Evolutionary conservation across 2,888 invertebrate species (phyloP).

Genomic region (Sinhomidia bicolor): DNA sequence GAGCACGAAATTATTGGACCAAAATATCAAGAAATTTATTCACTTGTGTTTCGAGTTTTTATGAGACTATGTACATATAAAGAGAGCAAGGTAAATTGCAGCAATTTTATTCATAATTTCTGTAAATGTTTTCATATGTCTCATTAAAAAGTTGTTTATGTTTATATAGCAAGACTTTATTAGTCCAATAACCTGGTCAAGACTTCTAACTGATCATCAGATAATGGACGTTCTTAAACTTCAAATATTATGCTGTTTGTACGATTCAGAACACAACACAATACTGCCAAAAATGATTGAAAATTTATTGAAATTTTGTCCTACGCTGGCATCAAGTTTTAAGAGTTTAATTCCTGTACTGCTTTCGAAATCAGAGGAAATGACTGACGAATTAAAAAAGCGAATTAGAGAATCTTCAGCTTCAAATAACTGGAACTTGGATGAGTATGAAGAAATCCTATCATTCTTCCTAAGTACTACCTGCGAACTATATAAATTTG

Average conservation of each 20-base stretch:
- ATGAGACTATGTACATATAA: slow-evolving; percentile 90
- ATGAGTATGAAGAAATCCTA: slow-evolving; percentile 85
- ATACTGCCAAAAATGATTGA: slow-evolving; percentile 86
- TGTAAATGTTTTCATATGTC: not conserved
- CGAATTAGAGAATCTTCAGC: slow-evolving; percentile 64
- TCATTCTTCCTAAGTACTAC: slow-evolving; percentile 88
- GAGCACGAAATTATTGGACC: slow-evolving; percentile 83
- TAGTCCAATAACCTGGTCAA: slow-evolving; percentile 86
- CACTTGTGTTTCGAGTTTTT: slow-evolving; percentile 87
- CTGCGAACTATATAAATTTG: slow-evolving; percentile 86
- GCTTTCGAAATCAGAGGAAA: slow-evolving; percentile 71
- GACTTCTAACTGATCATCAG: slow-evolving; percentile 89
- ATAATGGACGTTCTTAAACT: slow-evolving; percentile 92
- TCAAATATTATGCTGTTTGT: slow-evolving; percentile 89
- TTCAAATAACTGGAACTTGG: slow-evolving; percentile 53
- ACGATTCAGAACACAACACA: slow-evolving; percentile 86
- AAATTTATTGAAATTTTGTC: slow-evolving; percentile 86
- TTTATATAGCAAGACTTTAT: slow-evolving; percentile 84
- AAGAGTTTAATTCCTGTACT: slow-evolving; percentile 78
- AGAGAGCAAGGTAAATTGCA: slow-evolving; percentile 86
- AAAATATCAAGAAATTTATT: slow-evolving; percentile 84
- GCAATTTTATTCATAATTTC: not conserved
- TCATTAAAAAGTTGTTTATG: too few relatives aligned
- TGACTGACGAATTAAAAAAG: slow-evolving; percentile 61
- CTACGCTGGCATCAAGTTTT: slow-evolving; percentile 86